Conservation (phyloP, 1,140 invertebrate species). For the Matsumurasca onukii region DNA sequence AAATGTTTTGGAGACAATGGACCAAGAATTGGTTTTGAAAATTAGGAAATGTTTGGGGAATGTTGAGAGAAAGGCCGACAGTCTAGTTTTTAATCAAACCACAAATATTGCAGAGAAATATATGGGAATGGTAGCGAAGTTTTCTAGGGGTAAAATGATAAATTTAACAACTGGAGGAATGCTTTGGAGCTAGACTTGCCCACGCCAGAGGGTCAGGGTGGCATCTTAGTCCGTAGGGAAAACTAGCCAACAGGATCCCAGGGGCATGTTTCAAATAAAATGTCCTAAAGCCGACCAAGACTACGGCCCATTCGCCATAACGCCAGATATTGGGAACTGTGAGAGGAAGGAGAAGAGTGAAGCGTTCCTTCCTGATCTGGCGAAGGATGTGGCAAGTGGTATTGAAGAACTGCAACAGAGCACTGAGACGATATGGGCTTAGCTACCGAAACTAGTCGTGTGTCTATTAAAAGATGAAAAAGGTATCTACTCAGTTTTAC, state of each 20-base stretch:
- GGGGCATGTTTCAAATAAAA: neutral
- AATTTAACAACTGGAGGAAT: neutral
- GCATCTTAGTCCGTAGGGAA: constrained; percentile 14
- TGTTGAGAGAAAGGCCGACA: no score
- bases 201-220: neutral
- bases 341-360: neutral
- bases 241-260: no score
- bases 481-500: no score
- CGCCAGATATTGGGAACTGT: neutral
- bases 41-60: no score
- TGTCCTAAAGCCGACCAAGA: neutral
- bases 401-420: neutral
- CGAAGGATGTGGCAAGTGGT: neutral
- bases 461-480: no score
- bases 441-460: no score
- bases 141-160: neutral
- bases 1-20: no score
- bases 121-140: no score
- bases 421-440: no score
- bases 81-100: no score
- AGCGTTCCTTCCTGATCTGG: neutral
- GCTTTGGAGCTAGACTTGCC: neutral
- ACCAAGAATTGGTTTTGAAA: no score
- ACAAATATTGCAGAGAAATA: no score
- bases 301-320: neutral